These are phyloP conservation scores for Helleia helle DNA, from an alignment of 2,888 invertebrate species.

Conservation along the genomic window DNA sequence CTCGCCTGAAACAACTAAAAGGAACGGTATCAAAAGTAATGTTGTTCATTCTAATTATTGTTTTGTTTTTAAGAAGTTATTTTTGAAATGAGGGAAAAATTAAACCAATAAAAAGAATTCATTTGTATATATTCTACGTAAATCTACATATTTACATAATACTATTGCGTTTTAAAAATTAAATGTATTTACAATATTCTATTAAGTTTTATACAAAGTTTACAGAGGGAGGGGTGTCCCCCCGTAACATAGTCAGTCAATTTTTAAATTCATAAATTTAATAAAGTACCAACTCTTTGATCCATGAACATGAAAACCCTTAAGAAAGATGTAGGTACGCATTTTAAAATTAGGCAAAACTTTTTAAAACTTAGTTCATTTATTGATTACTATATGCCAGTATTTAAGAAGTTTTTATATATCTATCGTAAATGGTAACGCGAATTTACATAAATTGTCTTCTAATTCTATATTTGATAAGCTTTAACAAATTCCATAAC, in stretches of 20 bases:
- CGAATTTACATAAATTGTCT: neutral
- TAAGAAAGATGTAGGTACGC: no score
- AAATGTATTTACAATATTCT: constrained; percentile 19
- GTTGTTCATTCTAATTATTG: no score
- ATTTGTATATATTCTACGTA: constrained; percentile 33
- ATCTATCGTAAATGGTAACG: no score
- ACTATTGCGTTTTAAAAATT: constrained; percentile 15
- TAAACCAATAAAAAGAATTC: constrained; percentile 26
- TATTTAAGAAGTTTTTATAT: no score
- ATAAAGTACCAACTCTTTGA: constrained; percentile 15
- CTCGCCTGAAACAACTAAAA: no score
- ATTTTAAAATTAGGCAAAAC: no score
- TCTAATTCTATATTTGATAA: constrained; percentile 31
- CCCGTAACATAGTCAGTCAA: constrained; percentile 40
- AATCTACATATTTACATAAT: constrained; percentile 27
- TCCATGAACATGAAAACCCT: constrained; percentile 9
- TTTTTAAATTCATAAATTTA: constrained; percentile 28
- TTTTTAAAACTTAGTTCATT: no score
- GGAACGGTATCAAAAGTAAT: no score
- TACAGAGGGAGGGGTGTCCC: constrained; percentile 15
- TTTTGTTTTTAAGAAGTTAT: neutral
- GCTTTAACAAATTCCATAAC: constrained; percentile 60
- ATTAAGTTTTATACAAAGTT: constrained; percentile 33
- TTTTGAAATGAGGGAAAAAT: neutral
- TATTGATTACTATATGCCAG: no score